phyloP scores from a whole-genome alignment of 2,797 vertebrate species.

The Aotus griseimembra region DNA sequence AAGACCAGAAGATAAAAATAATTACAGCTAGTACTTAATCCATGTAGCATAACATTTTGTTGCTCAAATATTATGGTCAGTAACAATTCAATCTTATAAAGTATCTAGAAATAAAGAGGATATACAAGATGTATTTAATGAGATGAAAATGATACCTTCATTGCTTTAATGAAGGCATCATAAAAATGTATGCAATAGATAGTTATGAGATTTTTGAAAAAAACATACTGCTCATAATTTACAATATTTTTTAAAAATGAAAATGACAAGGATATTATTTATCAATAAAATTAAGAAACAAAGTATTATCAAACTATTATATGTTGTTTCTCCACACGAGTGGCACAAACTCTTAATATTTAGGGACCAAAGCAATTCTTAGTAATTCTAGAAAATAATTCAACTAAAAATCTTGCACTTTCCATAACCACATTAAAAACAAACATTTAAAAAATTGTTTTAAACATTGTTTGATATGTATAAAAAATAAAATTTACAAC shows the following conservation, averaged over 20 bases:
- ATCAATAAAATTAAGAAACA: neutral
- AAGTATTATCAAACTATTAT: neutral
- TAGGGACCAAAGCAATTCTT: neutral
- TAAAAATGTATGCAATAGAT: neutral
- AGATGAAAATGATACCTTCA: conserved; percentile 9
- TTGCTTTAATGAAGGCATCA: neutral
- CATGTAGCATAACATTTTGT: neutral
- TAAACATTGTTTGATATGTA: neutral
- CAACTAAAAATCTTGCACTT: neutral
- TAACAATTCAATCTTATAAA: neutral
- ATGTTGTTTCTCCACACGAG: neutral
- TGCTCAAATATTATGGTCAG: neutral
- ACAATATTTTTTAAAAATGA: neutral
- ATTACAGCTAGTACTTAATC: neutral
- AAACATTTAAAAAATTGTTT: neutral
- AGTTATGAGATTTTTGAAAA: neutral
- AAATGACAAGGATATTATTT: conserved; percentile 23
- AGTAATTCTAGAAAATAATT: neutral
- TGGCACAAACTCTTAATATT: neutral
- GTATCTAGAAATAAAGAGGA: neutral
- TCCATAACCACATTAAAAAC: neutral
- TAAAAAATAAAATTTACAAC: conserved; percentile 18
- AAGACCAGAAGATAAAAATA: conserved; percentile 31
- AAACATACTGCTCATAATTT: neutral
- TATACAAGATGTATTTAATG: neutral